A percentile compares a stretch with the other conserved stretches of the same genome.
Evolutionary conservation across 2,113 vertebrate genomes (phyloP).

Genomic region (Platycercus adscitus): DNA sequence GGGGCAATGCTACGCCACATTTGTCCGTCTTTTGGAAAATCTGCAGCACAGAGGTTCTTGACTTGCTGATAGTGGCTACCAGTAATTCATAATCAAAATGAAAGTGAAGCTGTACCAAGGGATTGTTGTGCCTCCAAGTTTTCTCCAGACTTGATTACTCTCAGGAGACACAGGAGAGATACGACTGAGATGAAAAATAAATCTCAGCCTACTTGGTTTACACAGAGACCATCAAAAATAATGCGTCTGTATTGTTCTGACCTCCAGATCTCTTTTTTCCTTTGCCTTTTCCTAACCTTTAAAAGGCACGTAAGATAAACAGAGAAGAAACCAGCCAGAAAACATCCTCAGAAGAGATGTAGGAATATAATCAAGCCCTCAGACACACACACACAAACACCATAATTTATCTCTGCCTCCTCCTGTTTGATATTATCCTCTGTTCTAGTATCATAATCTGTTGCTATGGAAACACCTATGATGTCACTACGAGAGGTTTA

Average conservation of each 20-base stretch:
- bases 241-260: not conserved
- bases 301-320: slow-evolving; percentile 51
- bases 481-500: slow-evolving; percentile 70
- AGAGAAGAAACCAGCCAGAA: slow-evolving; percentile 46
- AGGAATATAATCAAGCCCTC: slow-evolving; percentile 67
- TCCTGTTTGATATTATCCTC: slow-evolving; percentile 71
- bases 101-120: not conserved
- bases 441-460: slow-evolving; percentile 75
- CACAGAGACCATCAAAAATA: slow-evolving; percentile 17
- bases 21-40: not conserved
- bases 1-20: not conserved
- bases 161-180: not conserved
- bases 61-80: not conserved
- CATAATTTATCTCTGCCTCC: slow-evolving; percentile 70
- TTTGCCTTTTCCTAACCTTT: slow-evolving; percentile 36
- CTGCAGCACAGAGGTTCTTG: not conserved
- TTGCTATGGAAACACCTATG: slow-evolving; percentile 72
- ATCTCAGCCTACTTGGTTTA: slow-evolving; percentile 9
- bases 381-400: slow-evolving; percentile 54
- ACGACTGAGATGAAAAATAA: slow-evolving; percentile 1
- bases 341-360: slow-evolving; percentile 42
- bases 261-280: not conserved
- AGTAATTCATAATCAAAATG: slow-evolving; percentile 25
- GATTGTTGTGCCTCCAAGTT: not conserved
- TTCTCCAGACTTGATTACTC: not conserved